Conservation (phyloP, 2,888 invertebrate species). For the Sturmia bella region DNA sequence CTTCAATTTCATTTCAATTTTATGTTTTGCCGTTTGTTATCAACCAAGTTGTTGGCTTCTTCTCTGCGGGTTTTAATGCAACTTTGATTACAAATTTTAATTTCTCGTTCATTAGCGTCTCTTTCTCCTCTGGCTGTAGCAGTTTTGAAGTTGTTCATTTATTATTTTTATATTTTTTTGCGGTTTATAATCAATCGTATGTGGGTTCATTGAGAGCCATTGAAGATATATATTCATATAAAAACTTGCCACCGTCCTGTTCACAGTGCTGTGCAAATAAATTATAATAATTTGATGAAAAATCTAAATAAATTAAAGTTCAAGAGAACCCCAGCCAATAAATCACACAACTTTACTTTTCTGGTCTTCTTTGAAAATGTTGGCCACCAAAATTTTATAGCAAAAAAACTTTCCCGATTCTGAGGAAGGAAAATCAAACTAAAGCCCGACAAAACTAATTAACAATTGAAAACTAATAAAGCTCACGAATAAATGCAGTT, state of each 20-base stretch:
- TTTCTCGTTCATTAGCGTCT: conserved; percentile 35
- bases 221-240: conserved; percentile 10
- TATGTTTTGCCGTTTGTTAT: conserved; percentile 4
- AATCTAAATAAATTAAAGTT: too few relatives aligned
- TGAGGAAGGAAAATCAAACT: too few relatives aligned
- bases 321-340: too few relatives aligned
- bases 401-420: too few relatives aligned
- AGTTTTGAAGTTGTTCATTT: conserved; percentile 8
- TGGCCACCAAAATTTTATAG: too few relatives aligned
- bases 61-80: conserved; percentile 54
- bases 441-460: too few relatives aligned
- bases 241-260: conserved; percentile 7
- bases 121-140: conserved; percentile 11
- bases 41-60: conserved; percentile 50
- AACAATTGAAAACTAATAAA: too few relatives aligned
- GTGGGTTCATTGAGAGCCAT: conserved; percentile 51
- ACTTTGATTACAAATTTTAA: conserved; percentile 53
- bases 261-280: conserved; percentile 16
- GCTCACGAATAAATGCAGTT: too few relatives aligned
- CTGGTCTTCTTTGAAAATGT: too few relatives aligned
- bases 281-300: neutral
- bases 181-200: conserved; percentile 22
- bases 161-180: conserved; percentile 29
- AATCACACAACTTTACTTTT: too few relatives aligned
- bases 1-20: conserved; percentile 1